Evolutionary conservation across 2,888 invertebrate species (phyloP).

Genomic region (Phoronis australis): DNA sequence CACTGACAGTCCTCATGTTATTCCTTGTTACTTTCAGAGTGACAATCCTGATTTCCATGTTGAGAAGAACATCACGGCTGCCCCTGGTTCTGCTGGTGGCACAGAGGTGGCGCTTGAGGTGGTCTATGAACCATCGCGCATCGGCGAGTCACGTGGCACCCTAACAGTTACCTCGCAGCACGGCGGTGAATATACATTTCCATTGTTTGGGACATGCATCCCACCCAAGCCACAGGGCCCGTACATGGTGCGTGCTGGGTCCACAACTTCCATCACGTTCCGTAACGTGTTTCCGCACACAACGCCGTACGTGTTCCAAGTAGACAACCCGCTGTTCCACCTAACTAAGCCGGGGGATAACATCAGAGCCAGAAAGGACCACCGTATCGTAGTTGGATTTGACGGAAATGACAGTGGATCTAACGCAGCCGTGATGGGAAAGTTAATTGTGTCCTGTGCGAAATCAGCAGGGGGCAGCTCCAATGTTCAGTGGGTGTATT

Average conservation of each 20-base stretch:
- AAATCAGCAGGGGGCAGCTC: constrained; percentile 44
- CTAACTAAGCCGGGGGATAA: constrained; percentile 50
- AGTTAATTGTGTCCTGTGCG: constrained; percentile 48
- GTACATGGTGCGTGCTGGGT: constrained; percentile 51
- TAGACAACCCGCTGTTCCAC: constrained; percentile 54
- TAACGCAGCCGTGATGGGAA: constrained; percentile 51
- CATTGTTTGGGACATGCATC: constrained; percentile 54
- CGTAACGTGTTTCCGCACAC: constrained; percentile 54
- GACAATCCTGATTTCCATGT: constrained; percentile 51
- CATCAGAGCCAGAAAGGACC: constrained; percentile 51
- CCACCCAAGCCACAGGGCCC: constrained; percentile 58
- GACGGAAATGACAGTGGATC: constrained; percentile 46
- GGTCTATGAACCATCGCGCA: constrained; percentile 50
- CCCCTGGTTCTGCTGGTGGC: constrained; percentile 49
- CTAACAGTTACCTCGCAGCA: constrained; percentile 40
- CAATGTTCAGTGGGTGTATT: constrained; percentile 53
- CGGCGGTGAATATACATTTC: constrained; percentile 53
- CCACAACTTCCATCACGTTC: constrained; percentile 52
- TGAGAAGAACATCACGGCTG: constrained; percentile 50
- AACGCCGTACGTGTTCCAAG: constrained; percentile 51
- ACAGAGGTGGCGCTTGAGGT: constrained; percentile 51
- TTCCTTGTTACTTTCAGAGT: constrained; percentile 32
- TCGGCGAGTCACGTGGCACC: constrained; percentile 45
- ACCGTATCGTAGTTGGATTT: constrained; percentile 51
- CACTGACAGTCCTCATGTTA: no score